These are phyloP conservation scores for Nothoprocta perdicaria DNA, from an alignment of 2,113 vertebrate species.

Conservation along the genomic window DNA sequence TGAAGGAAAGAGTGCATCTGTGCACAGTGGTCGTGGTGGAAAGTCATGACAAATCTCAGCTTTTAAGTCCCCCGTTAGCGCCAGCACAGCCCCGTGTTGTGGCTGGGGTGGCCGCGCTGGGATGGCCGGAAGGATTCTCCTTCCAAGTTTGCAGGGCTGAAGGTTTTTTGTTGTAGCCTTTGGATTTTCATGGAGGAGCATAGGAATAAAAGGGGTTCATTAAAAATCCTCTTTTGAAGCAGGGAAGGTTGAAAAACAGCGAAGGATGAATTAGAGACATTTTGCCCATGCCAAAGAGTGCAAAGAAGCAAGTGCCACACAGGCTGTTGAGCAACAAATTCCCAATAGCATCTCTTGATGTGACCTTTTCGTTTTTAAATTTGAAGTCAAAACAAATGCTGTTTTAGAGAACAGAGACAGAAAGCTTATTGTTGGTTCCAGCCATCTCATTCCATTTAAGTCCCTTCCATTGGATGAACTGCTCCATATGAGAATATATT, in stretches of 20 bases:
- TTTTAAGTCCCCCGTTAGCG: background rate
- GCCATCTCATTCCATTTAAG: background rate
- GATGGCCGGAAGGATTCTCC: too few relatives aligned
- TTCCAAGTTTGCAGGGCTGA: background rate
- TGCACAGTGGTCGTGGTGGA: background rate
- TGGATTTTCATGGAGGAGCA: background rate
- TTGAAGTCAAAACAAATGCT: background rate
- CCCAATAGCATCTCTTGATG: background rate
- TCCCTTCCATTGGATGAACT: background rate
- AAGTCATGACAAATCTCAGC: background rate
- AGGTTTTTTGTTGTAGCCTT: background rate
- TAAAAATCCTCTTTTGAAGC: background rate
- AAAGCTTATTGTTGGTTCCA: background rate
- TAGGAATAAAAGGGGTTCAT: background rate
- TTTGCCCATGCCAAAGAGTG: background rate
- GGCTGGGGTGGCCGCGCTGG: background rate
- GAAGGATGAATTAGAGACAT: background rate
- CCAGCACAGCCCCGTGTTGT: background rate
- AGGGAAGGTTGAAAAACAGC: background rate
- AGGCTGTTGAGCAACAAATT: background rate
- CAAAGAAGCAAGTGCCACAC: background rate
- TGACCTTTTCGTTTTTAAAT: background rate
- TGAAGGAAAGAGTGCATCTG: background rate
- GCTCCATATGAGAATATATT: background rate
- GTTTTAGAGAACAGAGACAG: background rate